Conservation (phyloP, 2,888 invertebrate species). For the Mimachlamys varia region DNA sequence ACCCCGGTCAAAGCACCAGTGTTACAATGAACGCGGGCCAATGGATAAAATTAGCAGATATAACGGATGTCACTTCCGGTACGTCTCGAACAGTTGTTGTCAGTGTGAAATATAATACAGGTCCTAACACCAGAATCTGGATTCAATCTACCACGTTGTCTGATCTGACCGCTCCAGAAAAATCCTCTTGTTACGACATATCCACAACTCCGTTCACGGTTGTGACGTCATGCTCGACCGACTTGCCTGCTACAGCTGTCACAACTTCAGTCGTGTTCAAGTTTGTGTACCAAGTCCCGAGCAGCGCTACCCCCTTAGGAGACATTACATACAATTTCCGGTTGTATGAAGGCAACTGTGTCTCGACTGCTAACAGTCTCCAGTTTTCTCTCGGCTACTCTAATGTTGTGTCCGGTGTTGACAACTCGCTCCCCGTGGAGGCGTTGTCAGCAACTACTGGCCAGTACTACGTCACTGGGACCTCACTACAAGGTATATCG, state of each 20-base stretch:
- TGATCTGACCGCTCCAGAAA: background rate
- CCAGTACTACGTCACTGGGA: background rate
- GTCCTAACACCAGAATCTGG: background rate
- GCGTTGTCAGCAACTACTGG: background rate
- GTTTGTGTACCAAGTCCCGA: background rate
- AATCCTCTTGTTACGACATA: slow-evolving; percentile 1
- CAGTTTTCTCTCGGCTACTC: background rate
- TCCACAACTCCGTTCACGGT: background rate
- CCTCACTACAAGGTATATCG: background rate
- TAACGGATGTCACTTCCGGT: background rate
- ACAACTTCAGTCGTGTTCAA: background rate
- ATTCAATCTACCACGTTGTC: background rate
- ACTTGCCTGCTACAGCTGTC: background rate
- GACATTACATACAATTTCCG: background rate
- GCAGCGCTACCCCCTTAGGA: background rate
- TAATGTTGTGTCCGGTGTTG: background rate
- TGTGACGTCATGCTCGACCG: background rate
- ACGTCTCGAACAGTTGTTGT: background rate
- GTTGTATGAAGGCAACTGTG: background rate
- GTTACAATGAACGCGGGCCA: background rate
- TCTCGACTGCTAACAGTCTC: background rate
- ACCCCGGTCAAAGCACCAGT: background rate
- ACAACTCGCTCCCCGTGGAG: background rate
- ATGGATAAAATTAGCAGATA: background rate
- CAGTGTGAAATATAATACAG: background rate